A percentile compares a stretch with the other conserved stretches of the same genome.
phyloP scores from a whole-genome alignment of 2,888 invertebrate species.

The Trilocha varians region DNA sequence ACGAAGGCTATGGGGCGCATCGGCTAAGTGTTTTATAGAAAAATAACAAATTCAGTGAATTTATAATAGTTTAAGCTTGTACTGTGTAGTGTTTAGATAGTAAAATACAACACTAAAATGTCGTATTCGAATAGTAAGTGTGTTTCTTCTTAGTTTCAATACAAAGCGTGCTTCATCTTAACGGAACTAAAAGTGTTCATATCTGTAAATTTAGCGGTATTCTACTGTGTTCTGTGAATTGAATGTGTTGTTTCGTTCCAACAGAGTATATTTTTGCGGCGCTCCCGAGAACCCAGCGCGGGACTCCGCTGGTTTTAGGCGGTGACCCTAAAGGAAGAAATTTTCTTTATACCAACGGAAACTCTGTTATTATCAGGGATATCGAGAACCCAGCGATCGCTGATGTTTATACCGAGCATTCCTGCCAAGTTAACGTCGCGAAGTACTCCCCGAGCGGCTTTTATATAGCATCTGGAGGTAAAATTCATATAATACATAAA shows the following conservation, averaged over 20 bases:
- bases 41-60: constrained; percentile 52
- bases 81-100: constrained; percentile 36
- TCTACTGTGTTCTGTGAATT: constrained; percentile 17
- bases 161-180: constrained; percentile 26
- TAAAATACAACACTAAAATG: constrained; percentile 47
- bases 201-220: constrained; percentile 12
- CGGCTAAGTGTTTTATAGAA: constrained; percentile 60
- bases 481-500: too few relatives aligned
- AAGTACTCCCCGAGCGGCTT: constrained; percentile 98
- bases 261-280: constrained; percentile 93
- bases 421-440: constrained; percentile 94
- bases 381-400: constrained; percentile 95
- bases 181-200: constrained; percentile 19
- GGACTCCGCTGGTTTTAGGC: constrained; percentile 94
- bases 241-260: constrained; percentile 3
- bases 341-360: constrained; percentile 97
- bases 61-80: constrained; percentile 33
- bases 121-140: constrained; percentile 68
- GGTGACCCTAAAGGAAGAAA: constrained; percentile 97
- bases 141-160: constrained; percentile 17
- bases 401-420: constrained; percentile 98
- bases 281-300: constrained; percentile 94
- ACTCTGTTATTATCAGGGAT: constrained; percentile 97
- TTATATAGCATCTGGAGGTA: constrained; percentile 98
- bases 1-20: constrained; percentile 51